Percentiles rank a stretch among this genome's conserved stretches.
phyloP scores from a whole-genome alignment of 2,888 invertebrate species.

The Amphipyra tragopoginis region DNA sequence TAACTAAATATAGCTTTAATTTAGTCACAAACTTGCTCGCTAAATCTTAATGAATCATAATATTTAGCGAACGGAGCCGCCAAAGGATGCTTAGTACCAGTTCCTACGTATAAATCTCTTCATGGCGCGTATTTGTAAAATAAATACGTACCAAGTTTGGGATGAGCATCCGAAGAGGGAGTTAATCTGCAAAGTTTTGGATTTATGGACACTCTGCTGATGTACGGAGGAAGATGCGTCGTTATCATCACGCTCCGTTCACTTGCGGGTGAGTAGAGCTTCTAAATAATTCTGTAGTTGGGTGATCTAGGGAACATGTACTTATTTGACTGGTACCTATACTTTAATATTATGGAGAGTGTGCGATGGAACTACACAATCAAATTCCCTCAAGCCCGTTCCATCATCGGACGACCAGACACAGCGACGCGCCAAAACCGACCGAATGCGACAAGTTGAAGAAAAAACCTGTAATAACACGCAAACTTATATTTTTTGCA shows the following conservation, averaged over 20 bases:
- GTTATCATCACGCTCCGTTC: constrained; percentile 16
- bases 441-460: too few relatives aligned
- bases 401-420: too few relatives aligned
- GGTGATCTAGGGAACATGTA: not conserved
- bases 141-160: constrained; percentile 59
- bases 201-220: constrained; percentile 60
- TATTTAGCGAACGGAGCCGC: constrained; percentile 44
- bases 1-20: constrained; percentile 13
- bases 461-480: too few relatives aligned
- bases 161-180: constrained; percentile 55
- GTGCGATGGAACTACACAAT: too few relatives aligned
- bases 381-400: too few relatives aligned
- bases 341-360: too few relatives aligned
- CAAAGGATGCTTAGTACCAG: constrained; percentile 40
- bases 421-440: too few relatives aligned
- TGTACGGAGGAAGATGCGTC: constrained; percentile 25
- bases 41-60: constrained; percentile 51
- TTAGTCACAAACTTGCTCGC: constrained; percentile 1
- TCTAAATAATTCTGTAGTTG: not conserved
- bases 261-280: not conserved
- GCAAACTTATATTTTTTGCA: too few relatives aligned
- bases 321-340: too few relatives aligned
- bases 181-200: constrained; percentile 67
- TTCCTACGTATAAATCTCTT: constrained; percentile 36
- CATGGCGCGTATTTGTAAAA: constrained; percentile 51